Evolutionary conservation across 35 echinoderm and acorn worm species (phyloP).

Genomic region (Nesometra sesokonis): DNA sequence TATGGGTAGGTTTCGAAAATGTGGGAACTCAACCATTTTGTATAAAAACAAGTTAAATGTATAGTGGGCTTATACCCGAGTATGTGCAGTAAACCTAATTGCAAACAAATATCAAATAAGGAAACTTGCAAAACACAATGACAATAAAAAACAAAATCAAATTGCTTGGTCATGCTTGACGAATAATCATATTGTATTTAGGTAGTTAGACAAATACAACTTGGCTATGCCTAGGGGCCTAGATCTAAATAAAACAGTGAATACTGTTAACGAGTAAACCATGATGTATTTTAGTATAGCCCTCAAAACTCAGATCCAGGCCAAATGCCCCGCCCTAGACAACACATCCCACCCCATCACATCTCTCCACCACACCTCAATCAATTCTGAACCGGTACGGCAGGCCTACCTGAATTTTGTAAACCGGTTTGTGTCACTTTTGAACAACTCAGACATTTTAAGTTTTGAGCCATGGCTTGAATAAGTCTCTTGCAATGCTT

Average conservation of each 20-base stretch:
- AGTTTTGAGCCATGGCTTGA: slow-evolving; percentile 44
- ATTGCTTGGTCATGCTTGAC: no score
- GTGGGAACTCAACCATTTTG: no score
- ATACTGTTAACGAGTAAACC: background rate
- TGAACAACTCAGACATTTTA: slow-evolving; percentile 48
- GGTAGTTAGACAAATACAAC: background rate
- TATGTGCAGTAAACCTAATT: no score
- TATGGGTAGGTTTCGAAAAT: no score
- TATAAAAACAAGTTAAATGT: no score
- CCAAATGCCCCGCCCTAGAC: background rate
- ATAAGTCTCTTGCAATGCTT: slow-evolving; percentile 45
- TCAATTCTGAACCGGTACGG: background rate
- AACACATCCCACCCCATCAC: background rate
- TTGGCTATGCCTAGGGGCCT: background rate
- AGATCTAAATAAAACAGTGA: background rate
- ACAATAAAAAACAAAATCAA: no score
- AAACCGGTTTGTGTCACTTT: slow-evolving; percentile 56
- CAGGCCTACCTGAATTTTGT: slow-evolving; percentile 61
- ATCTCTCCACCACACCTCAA: background rate
- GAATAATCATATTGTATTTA: no score
- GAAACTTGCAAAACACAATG: no score
- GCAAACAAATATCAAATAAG: no score
- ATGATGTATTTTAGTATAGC: background rate
- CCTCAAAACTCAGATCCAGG: background rate
- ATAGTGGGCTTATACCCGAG: no score